Conservation (phyloP, 2,113 vertebrate genomes). For the Barbus barbus region DNA sequence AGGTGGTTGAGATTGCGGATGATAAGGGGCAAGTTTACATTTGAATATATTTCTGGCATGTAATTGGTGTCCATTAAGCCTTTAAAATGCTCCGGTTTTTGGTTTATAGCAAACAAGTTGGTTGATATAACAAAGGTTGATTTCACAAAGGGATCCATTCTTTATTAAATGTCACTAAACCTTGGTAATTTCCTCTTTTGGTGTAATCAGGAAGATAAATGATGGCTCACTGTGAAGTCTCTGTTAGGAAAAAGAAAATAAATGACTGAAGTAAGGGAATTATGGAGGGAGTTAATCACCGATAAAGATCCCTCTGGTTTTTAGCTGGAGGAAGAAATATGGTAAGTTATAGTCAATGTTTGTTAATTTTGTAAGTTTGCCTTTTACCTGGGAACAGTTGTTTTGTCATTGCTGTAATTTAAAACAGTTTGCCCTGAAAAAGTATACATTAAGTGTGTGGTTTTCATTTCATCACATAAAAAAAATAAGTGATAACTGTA, state of each 20-base stretch:
- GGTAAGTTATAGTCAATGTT: constrained; percentile 5
- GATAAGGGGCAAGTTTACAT: constrained; percentile 22
- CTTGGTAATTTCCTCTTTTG: constrained; percentile 45
- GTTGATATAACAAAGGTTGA: not conserved
- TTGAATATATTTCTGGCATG: not conserved
- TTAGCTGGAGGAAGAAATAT: constrained; percentile 18
- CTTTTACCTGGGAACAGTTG: not conserved
- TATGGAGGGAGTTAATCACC: constrained; percentile 45
- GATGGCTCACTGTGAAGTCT: constrained; percentile 34
- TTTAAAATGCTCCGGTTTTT: not conserved
- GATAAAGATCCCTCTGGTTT: constrained; percentile 39
- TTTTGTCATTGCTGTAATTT: not conserved
- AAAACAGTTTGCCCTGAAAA: not conserved
- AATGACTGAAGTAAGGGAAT: constrained; percentile 45
- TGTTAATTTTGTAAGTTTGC: constrained; percentile 8
- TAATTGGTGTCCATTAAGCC: constrained; percentile 16
- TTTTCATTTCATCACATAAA: not conserved
- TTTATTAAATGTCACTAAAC: constrained; percentile 24
- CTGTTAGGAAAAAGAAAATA: constrained; percentile 38
- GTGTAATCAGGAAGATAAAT: constrained; percentile 47
- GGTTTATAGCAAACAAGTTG: not conserved
- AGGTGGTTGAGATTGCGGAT: not conserved
- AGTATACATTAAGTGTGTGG: not conserved
- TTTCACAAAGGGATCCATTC: constrained; percentile 5
- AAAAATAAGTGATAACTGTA: not conserved